Base-by-base conservation (phyloP, 2,113 vertebrate species). In the Phalacrocorax pelagicus region DNA sequence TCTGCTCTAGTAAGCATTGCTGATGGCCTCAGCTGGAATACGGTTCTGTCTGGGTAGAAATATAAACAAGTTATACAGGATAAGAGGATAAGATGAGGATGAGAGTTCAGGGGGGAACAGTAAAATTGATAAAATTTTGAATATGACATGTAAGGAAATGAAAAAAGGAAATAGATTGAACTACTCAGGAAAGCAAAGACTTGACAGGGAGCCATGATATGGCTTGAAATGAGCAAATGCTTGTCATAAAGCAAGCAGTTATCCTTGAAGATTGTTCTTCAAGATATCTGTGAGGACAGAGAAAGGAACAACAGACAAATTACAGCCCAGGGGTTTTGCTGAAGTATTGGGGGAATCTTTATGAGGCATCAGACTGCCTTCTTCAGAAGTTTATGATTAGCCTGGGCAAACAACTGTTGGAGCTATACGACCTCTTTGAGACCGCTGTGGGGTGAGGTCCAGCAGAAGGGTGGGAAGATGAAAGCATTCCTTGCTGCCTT, bases 1-100 rank as follows among this genome's bases (percentile, higher is more conserved):
- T 92, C 88, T 95, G 88, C 92, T 96, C 67, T 90, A 15, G 88
- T 96, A 94, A 93, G 63, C 90, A 83, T 26, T 62, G 59, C 32
- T 86, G 90, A 90, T 42, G 52, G 32, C 54, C 71, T 93, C 63
- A n/a, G 67, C 4, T 84, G 71, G 88, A 94, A 88, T 51, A 85
- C 12, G 10, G 17, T 21, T 65, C 93, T 70, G 54, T 86, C 63
- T 92, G 67, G 27, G 22, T 73, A 86, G 55, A 92, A 86, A 29
- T 20, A 78, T 62, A 85, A 96, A 90, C 78, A 87, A 88, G 49
- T 66, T 11, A 61, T 21, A 75, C 29, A 79, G 55, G 59, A 22
- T 87, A 87, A 91, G 52, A 71, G 26, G 57, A 74, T 54, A 86
- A 91, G 51, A 89, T 71, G 21, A 92, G 61, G 49, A 81, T 86